Percentiles rank a stretch among this genome's conserved stretches.
These are phyloP conservation scores for Omphaloscelis lunosa DNA, from an alignment of 2,888 invertebrate genomes.

Conservation along the genomic window DNA sequence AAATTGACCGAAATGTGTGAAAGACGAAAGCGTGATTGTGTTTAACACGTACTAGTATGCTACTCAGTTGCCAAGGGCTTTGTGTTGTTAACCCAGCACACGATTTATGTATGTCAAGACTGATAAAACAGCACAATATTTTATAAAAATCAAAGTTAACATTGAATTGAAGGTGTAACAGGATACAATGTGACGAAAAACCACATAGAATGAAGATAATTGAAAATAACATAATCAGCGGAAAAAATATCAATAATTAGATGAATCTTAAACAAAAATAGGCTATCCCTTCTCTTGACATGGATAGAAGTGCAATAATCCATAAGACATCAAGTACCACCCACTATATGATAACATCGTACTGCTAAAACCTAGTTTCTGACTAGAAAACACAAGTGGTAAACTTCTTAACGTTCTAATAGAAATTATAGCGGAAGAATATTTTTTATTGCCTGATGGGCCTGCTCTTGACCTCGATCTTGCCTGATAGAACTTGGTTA, in stretches of 20 bases:
- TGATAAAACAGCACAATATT: slow-evolving; percentile 52
- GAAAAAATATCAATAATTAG: neutral
- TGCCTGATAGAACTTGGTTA: neutral
- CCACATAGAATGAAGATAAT: neutral
- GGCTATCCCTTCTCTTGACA: neutral
- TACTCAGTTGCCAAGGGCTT: slow-evolving; percentile 55
- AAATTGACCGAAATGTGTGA: slow-evolving; percentile 59
- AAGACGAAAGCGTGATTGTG: slow-evolving; percentile 56
- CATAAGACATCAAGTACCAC: neutral
- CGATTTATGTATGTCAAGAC: slow-evolving; percentile 53
- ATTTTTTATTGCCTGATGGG: slow-evolving; percentile 1
- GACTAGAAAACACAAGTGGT: slow-evolving; percentile 3
- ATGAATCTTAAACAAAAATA: neutral
- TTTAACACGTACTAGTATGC: slow-evolving; percentile 25
- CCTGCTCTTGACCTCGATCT: neutral
- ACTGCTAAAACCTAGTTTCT: slow-evolving; percentile 1
- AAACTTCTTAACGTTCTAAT: slow-evolving; percentile 2
- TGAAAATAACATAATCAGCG: neutral
- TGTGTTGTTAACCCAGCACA: slow-evolving; percentile 51
- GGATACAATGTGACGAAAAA: slow-evolving; percentile 12
- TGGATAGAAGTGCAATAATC: slow-evolving; percentile 4
- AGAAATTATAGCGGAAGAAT: slow-evolving; percentile 27
- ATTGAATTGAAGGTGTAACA: slow-evolving; percentile 60
- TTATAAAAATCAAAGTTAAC: slow-evolving; percentile 52
- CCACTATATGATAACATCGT: slow-evolving; percentile 16